Evolutionary conservation across 2,888 invertebrate genomes (phyloP).

Genomic region (Lottia scabra): DNA sequence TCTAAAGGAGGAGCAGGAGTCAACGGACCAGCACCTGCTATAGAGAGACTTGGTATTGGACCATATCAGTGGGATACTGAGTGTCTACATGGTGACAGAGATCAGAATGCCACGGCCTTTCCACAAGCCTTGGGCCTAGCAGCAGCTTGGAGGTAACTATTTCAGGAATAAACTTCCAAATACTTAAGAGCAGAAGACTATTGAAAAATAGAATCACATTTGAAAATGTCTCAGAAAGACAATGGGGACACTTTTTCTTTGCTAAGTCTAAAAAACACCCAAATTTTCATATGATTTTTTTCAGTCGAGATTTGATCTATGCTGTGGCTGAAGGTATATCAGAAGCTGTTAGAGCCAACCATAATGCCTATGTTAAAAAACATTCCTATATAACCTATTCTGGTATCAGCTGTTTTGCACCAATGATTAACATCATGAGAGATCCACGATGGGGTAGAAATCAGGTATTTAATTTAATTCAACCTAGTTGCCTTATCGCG

Average conservation of each 20-base stretch:
- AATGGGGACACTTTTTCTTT: no score
- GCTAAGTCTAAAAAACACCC: not conserved
- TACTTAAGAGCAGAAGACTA: no score
- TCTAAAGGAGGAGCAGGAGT: not conserved
- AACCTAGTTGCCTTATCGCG: no score
- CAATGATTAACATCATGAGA: not conserved
- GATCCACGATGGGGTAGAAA: constrained; percentile 28
- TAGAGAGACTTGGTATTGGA: constrained; percentile 6
- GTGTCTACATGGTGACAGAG: constrained; percentile 30
- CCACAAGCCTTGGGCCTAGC: constrained; percentile 46
- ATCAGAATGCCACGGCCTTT: constrained; percentile 42
- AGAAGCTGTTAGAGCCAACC: not conserved
- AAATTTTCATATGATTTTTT: constrained; percentile 9
- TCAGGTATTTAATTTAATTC: constrained; percentile 18
- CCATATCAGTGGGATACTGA: constrained; percentile 16
- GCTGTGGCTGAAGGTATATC: not conserved
- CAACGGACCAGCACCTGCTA: not conserved
- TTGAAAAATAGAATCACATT: no score
- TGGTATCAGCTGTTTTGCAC: not conserved
- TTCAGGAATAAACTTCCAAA: no score
- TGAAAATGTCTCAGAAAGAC: no score
- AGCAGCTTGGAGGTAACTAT: constrained; percentile 27
- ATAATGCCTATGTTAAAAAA: not conserved
- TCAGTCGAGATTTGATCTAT: constrained; percentile 38
- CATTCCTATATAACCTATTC: not conserved